Evolutionary conservation across 2,113 vertebrate genomes (phyloP), one percentile per base, ranked within the genome.

Genomic region (Urocitellus parryii): DNA sequence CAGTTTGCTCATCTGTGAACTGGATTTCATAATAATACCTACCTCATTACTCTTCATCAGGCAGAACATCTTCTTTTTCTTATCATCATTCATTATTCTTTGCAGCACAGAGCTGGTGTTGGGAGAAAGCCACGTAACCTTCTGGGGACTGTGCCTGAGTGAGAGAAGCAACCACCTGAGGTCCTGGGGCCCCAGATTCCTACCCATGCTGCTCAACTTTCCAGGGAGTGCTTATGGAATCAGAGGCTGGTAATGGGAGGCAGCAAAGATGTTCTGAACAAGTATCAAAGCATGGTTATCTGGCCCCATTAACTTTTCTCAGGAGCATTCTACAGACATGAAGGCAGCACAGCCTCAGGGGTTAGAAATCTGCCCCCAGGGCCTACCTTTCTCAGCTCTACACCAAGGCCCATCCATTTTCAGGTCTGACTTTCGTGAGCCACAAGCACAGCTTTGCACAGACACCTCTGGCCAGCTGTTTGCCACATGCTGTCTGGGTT

Each of bases 391-490:
- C 25, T 83, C 32, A 95, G 42, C 56, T 76, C 70, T 17, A 94
- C 72, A 87, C 61, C 61, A 90, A 88, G 39, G 34, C 61, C 72
- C 58, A 93, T 90, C 68, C 81, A 80, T 73, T 97, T 91, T 91
- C 79, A 91, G 65, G 32, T 70, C 56, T 79, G 42, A 83, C 9
- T 70, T 48, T 73, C 14, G 70, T 91, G 65, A 97, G 56, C 79
- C 58, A 25, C 9, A 3, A 79, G 58, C 83, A 81, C 81, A 93
- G 68, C 53, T 94, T 85, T 89, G 74, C 91, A 95, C 58, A 93
- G 65, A 96, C 83, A 96, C 63, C 76, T 92, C 90, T 0, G 0
- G 65, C 79, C 95, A 97, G 95, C 94, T 97, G 90, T 84, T 92
- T 65, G 37, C 94, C 94, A 96, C 83, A 94, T 95, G 96, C 79